Conservation (phyloP, 1,140 invertebrate species). For the Lordiphosa mommai region DNA sequence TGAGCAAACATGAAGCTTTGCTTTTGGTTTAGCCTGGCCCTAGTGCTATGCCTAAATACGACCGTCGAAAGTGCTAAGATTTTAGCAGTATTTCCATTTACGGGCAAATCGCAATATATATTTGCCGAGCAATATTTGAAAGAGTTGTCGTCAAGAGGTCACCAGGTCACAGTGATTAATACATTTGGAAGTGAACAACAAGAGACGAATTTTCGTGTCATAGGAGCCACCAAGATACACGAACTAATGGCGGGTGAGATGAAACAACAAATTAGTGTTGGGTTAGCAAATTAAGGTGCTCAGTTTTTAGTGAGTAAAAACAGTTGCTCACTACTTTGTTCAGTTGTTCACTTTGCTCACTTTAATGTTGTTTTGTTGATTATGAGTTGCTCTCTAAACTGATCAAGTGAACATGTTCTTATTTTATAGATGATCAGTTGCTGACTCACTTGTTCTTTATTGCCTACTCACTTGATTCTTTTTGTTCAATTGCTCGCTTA, state of each 20-base stretch:
- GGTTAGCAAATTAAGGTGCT: neutral
- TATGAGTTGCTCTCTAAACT: too few relatives aligned
- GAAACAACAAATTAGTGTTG: neutral
- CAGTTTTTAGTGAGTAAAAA: too few relatives aligned
- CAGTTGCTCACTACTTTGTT: too few relatives aligned
- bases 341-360: too few relatives aligned
- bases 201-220: constrained; percentile 65
- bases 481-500: too few relatives aligned
- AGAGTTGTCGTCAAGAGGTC: constrained; percentile 78
- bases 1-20: constrained; percentile 5
- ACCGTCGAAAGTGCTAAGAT: constrained; percentile 42
- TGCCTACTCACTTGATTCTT: too few relatives aligned
- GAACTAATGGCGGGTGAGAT: constrained; percentile 52
- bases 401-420: too few relatives aligned
- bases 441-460: too few relatives aligned
- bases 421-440: too few relatives aligned
- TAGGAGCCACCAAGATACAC: constrained; percentile 67
- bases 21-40: neutral
- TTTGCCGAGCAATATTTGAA: constrained; percentile 72
- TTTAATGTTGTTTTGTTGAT: too few relatives aligned
- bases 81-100: constrained; percentile 66
- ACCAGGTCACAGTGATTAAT: constrained; percentile 80
- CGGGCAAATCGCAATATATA: constrained; percentile 68
- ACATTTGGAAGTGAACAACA: constrained; percentile 70
- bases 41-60: neutral